Conservation (phyloP, 1,140 invertebrate genomes). For the Papilio glaucus region DNA sequence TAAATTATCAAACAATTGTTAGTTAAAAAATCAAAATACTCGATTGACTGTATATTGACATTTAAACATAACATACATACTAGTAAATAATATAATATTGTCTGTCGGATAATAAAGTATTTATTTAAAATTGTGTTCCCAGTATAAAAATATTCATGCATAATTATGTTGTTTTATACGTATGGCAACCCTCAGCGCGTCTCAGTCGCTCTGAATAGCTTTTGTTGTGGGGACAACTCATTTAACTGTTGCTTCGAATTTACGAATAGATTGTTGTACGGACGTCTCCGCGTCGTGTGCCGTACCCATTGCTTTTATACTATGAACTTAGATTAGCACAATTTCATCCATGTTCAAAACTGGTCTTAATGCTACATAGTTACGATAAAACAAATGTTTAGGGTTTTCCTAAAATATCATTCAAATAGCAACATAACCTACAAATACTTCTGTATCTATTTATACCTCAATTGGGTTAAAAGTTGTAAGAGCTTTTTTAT, state of each 20-base stretch:
- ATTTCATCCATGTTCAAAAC: background rate
- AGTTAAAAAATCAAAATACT: too few relatives aligned
- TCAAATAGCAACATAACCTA: too few relatives aligned
- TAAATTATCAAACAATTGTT: too few relatives aligned
- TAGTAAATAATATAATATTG: too few relatives aligned
- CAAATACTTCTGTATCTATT: too few relatives aligned
- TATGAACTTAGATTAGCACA: background rate
- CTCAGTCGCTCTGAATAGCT: conserved; percentile 18
- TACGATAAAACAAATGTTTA: too few relatives aligned
- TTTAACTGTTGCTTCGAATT: conserved; percentile 26
- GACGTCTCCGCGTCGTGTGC: background rate
- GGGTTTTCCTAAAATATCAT: too few relatives aligned
- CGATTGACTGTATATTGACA: too few relatives aligned
- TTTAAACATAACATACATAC: too few relatives aligned
- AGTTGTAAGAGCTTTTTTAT: background rate
- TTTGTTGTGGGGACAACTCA: conserved; percentile 33
- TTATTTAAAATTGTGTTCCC: too few relatives aligned
- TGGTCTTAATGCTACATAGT: background rate
- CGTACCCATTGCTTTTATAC: background rate
- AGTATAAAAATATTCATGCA: background rate
- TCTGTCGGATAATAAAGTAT: too few relatives aligned
- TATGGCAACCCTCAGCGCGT: conserved; percentile 2
- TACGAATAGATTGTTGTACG: conserved; percentile 15
- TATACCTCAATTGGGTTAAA: background rate
- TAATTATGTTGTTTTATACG: background rate